Evolutionary conservation across 2,888 invertebrate species (phyloP), one percentile per base, ranked within the genome.

Genomic region (Leucania comma): DNA sequence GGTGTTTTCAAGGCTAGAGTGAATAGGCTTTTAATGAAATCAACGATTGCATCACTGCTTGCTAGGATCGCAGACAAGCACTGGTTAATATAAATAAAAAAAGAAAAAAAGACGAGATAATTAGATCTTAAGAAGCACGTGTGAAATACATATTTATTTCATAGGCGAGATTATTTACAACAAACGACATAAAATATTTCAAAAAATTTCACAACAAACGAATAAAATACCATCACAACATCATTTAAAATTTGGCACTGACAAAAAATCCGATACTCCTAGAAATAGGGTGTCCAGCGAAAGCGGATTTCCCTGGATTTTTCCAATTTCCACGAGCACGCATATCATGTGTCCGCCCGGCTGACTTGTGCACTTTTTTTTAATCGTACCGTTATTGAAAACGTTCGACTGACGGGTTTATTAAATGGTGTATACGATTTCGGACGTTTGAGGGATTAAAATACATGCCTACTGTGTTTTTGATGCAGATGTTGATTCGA

Each of bases 311-410:
- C 75, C 87, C 85, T 79, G 88, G 88, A 89, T 92, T 93, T 94
- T 94, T 93, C 90, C 94, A 94, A 94, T 94, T 95, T 94, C 93
- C 94, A 91, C 84, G 74, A 79, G 78, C 69, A 75, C 75, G 78
- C 89, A 81, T 94, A 94, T 94, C 94, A 83, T 81, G 77, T 84
- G 87, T 92, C 88, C 93, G 88, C 84, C 83, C 86, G 90, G 88
- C 74, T 93, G 93, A 88, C 87, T 91, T 84, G 82, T 78, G 76
- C 74, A 54, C 48, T 82, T 87, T 89, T 69, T 88, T 87, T 80
- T 74, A 71, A 81, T 72, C 69, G 68, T 70, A 72, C 62, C 70
- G 74, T 85, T 88, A 87, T 88, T 89, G 86, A 85, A 88, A 87
- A 78, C 76, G 68, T 71, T 75, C 66, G 84, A 81, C 80, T 85